Conservation (phyloP, 2,113 vertebrate species). For the Blennius ocellaris region DNA sequence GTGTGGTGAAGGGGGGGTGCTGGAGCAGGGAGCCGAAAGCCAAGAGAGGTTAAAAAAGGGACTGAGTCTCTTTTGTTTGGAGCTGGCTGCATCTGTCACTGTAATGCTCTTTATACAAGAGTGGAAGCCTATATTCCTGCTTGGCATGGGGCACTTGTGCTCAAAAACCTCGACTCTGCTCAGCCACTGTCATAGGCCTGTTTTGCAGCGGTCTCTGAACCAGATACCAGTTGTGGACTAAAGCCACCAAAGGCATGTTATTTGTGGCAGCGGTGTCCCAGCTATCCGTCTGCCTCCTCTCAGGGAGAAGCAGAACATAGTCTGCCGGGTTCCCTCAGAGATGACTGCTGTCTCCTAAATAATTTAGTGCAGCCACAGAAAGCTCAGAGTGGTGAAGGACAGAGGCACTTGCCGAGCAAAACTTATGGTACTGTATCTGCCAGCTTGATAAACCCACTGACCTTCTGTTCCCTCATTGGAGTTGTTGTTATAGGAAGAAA, state of each 20-base stretch:
- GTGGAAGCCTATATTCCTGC: constrained; percentile 39
- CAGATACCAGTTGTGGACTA: constrained; percentile 26
- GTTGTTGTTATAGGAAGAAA: constrained; percentile 4
- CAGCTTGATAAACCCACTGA: constrained; percentile 36
- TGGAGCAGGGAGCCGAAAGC: constrained; percentile 22
- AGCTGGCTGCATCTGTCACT: constrained; percentile 11
- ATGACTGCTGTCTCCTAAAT: constrained; percentile 71
- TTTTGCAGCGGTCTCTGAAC: constrained; percentile 48
- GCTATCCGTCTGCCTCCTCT: constrained; percentile 40
- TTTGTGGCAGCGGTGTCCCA: constrained; percentile 53
- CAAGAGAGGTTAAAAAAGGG: constrained; percentile 44
- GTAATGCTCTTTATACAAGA: constrained; percentile 49
- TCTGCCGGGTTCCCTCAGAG: constrained; percentile 60
- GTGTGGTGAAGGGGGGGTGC: neutral
- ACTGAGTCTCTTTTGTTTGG: constrained; percentile 47
- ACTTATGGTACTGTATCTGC: constrained; percentile 21
- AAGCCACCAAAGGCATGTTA: constrained; percentile 48
- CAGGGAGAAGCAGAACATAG: constrained; percentile 46
- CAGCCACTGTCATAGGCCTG: neutral
- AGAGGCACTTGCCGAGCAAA: constrained; percentile 45
- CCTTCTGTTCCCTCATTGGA: constrained; percentile 4
- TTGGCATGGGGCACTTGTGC: constrained; percentile 42
- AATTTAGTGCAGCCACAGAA: constrained; percentile 65
- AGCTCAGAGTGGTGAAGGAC: constrained; percentile 57
- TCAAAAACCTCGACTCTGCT: constrained; percentile 41